Evolutionary conservation across 2,113 vertebrate genomes (phyloP).

Genomic region (Hippocampus mohnikei): DNA sequence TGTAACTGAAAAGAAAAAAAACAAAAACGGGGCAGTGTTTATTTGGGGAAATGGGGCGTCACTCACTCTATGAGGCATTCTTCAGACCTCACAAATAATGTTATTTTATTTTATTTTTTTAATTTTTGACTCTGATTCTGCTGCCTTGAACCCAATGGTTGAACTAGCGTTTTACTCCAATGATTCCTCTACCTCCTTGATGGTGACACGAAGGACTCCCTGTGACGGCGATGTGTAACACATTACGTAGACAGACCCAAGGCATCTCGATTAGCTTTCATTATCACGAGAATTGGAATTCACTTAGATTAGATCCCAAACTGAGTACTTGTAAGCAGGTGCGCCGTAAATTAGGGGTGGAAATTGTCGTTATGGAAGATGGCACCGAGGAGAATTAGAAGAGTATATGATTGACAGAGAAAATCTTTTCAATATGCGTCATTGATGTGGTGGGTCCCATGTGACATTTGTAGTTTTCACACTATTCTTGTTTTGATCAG

Average conservation of each 20-base stretch:
- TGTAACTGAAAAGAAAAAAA: constrained; percentile 15
- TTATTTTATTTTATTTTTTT: background rate
- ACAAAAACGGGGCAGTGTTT: constrained; percentile 30
- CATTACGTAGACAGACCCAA: constrained; percentile 21
- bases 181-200: background rate
- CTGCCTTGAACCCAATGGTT: constrained; percentile 20
- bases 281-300: constrained; percentile 25
- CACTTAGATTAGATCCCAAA: constrained; percentile 30
- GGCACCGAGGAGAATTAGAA: background rate
- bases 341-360: background rate
- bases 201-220: constrained; percentile 3
- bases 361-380: background rate
- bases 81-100: background rate
- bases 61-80: constrained; percentile 1
- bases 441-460: background rate
- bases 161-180: background rate
- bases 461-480: constrained; percentile 28
- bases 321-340: constrained; percentile 26
- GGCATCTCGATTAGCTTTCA: constrained; percentile 45
- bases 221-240: constrained; percentile 21
- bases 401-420: background rate
- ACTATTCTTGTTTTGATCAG: constrained; percentile 18
- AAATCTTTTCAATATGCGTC: background rate
- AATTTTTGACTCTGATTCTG: constrained; percentile 3
- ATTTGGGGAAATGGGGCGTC: background rate